These are phyloP conservation scores for Saccostrea glomerata DNA, from an alignment of 1,140 invertebrate genomes.

Conservation along the genomic window DNA sequence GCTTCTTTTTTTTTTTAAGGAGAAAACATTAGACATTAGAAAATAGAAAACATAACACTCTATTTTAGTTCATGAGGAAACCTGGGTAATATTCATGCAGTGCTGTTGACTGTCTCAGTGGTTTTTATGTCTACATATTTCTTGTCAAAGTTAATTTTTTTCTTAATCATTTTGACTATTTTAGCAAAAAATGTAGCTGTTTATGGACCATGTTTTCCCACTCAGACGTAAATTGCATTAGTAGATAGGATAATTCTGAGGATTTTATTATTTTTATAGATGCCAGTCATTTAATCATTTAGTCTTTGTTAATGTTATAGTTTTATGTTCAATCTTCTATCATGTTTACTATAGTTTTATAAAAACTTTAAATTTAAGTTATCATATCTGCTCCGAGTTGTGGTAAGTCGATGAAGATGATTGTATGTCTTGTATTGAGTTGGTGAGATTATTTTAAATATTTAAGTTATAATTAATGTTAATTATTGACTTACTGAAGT, in stretches of 20 bases:
- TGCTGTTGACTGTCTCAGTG: too few species aligned
- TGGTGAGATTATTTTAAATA: background rate
- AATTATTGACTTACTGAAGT: background rate
- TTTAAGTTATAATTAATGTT: slow-evolving; percentile 34
- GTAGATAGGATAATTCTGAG: background rate
- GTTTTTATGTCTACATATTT: too few species aligned
- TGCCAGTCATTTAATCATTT: background rate
- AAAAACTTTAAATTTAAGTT: slow-evolving; percentile 1
- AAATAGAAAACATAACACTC: too few species aligned
- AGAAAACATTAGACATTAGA: too few species aligned
- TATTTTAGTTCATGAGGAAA: too few species aligned
- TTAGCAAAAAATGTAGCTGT: too few species aligned
- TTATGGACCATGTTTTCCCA: too few species aligned
- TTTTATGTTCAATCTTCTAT: background rate
- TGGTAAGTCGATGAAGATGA: background rate
- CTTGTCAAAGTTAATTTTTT: too few species aligned
- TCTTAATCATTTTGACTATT: too few species aligned
- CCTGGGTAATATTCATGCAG: too few species aligned
- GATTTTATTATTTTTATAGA: slow-evolving; percentile 20
- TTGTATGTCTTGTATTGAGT: background rate
- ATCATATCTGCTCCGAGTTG: slow-evolving; percentile 4
- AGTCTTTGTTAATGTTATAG: slow-evolving; percentile 10
- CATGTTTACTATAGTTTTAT: slow-evolving; percentile 21
- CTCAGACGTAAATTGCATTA: too few species aligned
- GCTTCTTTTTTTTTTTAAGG: too few species aligned